These are phyloP conservation scores for Iguana delicatissima DNA, from an alignment of 2,797 vertebrate genomes.

Conservation along the genomic window DNA sequence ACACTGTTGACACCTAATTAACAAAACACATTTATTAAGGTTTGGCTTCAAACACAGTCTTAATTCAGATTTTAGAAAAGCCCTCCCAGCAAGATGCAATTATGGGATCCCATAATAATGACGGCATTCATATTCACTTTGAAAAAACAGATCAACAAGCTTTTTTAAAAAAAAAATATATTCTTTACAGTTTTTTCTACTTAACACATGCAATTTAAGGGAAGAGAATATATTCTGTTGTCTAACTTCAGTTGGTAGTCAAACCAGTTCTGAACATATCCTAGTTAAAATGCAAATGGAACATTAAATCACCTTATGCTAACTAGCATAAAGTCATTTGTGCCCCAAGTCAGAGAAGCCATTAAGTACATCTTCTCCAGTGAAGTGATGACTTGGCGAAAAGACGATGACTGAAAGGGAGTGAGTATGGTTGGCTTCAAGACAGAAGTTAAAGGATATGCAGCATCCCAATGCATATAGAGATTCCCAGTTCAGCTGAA, in stretches of 20 bases:
- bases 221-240: neutral
- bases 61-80: slow-evolving; percentile 59
- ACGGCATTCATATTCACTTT: slow-evolving; percentile 31
- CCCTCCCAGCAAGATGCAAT: slow-evolving; percentile 52
- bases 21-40: slow-evolving; percentile 79
- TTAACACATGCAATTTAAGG: neutral
- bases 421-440: neutral
- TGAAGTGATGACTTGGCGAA: slow-evolving; percentile 8
- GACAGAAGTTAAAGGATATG: neutral
- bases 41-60: slow-evolving; percentile 66
- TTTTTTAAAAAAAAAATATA: slow-evolving; percentile 48
- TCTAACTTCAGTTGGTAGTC: neutral
- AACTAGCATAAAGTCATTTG: slow-evolving; percentile 27
- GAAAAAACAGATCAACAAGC: slow-evolving; percentile 48
- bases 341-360: slow-evolving; percentile 10
- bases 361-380: neutral
- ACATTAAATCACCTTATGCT: slow-evolving; percentile 7
- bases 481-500: no score
- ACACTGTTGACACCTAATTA: slow-evolving; percentile 82
- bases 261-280: slow-evolving; percentile 36
- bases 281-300: slow-evolving; percentile 27
- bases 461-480: neutral
- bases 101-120: slow-evolving; percentile 40
- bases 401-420: neutral
- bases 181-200: slow-evolving; percentile 40